phyloP scores from a whole-genome alignment of 92 coral and sea anemone genomes.

The Desmophyllum pertusum region DNA sequence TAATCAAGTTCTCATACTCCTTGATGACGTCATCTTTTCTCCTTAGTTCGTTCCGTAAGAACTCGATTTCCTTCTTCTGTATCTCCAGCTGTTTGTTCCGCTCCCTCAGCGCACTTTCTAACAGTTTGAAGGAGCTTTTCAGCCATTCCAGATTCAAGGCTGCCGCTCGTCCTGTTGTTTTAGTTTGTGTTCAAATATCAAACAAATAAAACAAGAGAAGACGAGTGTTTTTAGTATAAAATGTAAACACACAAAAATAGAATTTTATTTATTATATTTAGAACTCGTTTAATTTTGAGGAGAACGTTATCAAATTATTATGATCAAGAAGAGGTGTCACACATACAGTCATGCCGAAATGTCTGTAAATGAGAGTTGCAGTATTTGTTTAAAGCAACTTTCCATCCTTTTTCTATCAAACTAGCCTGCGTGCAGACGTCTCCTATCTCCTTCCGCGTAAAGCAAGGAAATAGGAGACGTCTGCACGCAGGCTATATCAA shows the following conservation, averaged over 20 bases:
- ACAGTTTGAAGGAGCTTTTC: constrained; percentile 84
- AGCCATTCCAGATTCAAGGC: constrained; percentile 91
- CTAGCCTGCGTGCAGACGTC: too few species aligned
- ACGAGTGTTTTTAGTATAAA: not conserved
- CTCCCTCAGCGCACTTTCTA: constrained; percentile 89
- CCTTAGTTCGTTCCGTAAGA: constrained; percentile 88
- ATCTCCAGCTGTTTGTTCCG: constrained; percentile 97
- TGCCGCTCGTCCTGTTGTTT: constrained; percentile 74
- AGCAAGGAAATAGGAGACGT: too few species aligned
- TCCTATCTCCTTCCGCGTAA: too few species aligned
- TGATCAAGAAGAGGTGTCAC: too few species aligned
- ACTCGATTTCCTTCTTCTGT: constrained; percentile 90
- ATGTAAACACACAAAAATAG: not conserved
- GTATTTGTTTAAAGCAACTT: too few species aligned
- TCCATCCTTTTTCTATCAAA: too few species aligned
- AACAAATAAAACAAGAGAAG: not conserved
- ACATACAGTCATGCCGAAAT: too few species aligned
- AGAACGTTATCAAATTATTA: too few species aligned
- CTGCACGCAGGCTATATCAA: too few species aligned
- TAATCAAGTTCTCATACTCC: constrained; percentile 91
- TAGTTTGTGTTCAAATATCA: not conserved
- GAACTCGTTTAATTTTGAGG: too few species aligned
- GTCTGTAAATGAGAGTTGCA: too few species aligned
- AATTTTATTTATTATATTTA: too few species aligned
- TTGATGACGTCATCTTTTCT: constrained; percentile 91